A percentile compares a stretch with the other conserved stretches of the same genome.
Conservation (phyloP, 2,888 invertebrate genomes). For the Arenicola marina region DNA sequence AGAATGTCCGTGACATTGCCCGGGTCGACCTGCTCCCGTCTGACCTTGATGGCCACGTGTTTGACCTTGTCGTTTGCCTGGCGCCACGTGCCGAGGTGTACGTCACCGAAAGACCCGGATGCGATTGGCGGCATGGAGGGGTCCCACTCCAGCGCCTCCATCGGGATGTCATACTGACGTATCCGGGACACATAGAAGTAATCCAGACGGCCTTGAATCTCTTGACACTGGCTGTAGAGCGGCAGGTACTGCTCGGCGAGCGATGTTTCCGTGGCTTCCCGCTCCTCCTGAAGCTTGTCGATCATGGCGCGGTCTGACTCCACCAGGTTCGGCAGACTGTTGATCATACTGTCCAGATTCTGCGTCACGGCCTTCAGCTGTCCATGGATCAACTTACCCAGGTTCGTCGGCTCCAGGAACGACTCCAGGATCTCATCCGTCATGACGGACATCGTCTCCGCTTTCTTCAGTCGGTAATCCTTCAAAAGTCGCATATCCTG, state of each 20-base stretch:
- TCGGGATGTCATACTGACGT: slow-evolving; percentile 42
- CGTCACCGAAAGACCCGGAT: slow-evolving; percentile 48
- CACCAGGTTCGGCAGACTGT: slow-evolving; percentile 15
- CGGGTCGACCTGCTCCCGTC: slow-evolving; percentile 12
- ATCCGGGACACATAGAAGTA: slow-evolving; percentile 44
- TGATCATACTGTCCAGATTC: slow-evolving; percentile 18
- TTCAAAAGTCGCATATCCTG: slow-evolving; percentile 17
- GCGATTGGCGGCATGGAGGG: slow-evolving; percentile 34
- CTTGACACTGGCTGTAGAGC: slow-evolving; percentile 10
- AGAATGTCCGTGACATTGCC: slow-evolving; percentile 29
- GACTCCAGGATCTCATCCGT: slow-evolving; percentile 22
- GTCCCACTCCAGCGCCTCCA: slow-evolving; percentile 39
- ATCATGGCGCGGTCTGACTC: slow-evolving; percentile 21
- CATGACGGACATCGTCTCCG: slow-evolving; percentile 14
- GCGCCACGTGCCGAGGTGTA: slow-evolving; percentile 33
- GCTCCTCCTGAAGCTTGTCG: slow-evolving; percentile 16
- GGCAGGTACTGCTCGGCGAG: slow-evolving; percentile 19
- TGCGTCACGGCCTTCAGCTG: slow-evolving; percentile 19
- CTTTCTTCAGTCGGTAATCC: slow-evolving; percentile 19
- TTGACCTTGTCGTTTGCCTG: background rate
- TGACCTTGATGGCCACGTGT: slow-evolving; percentile 14
- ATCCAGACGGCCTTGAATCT: slow-evolving; percentile 34
- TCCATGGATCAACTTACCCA: slow-evolving; percentile 15
- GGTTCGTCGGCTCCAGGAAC: slow-evolving; percentile 16
- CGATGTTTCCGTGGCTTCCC: slow-evolving; percentile 15